These are phyloP conservation scores for Thamnaconus septentrionalis DNA, from an alignment of 2,113 vertebrate species.

Conservation along the genomic window DNA sequence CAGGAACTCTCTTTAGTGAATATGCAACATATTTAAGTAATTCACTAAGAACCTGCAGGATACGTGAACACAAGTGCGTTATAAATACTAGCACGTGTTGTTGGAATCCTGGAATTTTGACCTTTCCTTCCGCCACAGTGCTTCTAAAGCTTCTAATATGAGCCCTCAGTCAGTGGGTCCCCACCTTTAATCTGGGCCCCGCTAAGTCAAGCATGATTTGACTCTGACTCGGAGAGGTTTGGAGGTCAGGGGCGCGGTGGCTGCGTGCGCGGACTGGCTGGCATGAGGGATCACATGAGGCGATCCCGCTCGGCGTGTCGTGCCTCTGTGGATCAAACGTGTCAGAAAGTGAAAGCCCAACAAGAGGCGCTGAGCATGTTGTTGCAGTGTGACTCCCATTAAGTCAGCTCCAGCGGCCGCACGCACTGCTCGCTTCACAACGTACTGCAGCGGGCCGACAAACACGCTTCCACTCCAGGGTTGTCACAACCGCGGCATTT, in stretches of 20 bases:
- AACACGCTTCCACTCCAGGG: too few species aligned
- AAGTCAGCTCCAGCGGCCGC: constrained; percentile 23
- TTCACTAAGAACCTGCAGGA: too few species aligned
- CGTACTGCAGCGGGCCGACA: too few species aligned
- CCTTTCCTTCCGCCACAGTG: constrained; percentile 6
- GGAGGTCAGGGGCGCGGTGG: neutral
- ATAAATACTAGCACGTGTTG: neutral
- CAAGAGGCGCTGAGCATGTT: constrained; percentile 24
- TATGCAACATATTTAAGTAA: too few species aligned
- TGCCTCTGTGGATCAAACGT: constrained; percentile 36
- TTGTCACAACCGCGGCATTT: too few species aligned
- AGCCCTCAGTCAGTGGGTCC: neutral
- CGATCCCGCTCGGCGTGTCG: constrained; percentile 35
- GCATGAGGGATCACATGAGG: constrained; percentile 43
- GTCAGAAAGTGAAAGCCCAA: constrained; percentile 28
- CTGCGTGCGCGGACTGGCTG: constrained; percentile 27
- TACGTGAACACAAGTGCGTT: neutral
- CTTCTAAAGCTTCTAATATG: constrained; percentile 6
- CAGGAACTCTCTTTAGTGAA: too few species aligned
- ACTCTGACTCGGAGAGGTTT: constrained; percentile 13
- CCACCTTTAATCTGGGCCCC: constrained; percentile 3
- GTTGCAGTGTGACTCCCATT: constrained; percentile 37
- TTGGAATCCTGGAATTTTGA: constrained; percentile 9
- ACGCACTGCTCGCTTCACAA: neutral
- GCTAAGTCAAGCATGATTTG: constrained; percentile 23